Base-by-base conservation (phyloP, 2,113 vertebrate genomes). In the Archilochus colubris region DNA sequence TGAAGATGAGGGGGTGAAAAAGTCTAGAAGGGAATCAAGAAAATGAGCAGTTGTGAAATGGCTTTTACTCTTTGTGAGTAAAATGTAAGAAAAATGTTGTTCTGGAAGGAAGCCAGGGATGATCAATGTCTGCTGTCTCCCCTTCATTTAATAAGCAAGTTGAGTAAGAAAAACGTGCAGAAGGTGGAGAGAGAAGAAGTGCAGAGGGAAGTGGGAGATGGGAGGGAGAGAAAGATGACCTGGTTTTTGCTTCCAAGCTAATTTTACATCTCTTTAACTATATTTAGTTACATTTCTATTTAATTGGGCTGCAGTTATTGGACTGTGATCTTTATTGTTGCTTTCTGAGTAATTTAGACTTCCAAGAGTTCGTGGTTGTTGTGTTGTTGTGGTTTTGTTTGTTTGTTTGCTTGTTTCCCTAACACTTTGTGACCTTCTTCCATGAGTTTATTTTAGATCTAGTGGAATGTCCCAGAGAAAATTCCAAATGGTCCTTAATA, bases 401-500 rank as follows among this genome's bases (percentile, higher is more conserved):
- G 16, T 18, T 48, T 33, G 19, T 48, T 27, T 25, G 24, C 22
- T 51, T 68, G 69, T 28, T 63, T 44, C 5, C 2, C 21, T 27
- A 78, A 83, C 23, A 61, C 88, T 90, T 72, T 6, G 0, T 82
- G 93, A 95, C 91, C 88, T 96, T 96, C 91, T 73, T 95, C 86
- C 73, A 86, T 61, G 76, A 33, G 90, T 95, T 95, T 95, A 96
- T 95, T 95, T 96, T 91, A 96, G 90, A 76, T 90, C 20, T 64
- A 93, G 76, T 17, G 66, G 86, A 90, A 95, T 86, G 86, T 96
- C 93, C 93, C 83, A 95, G 94, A 94, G 96, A 97, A 97, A 95
- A 96, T 93, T 97, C 90, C 95, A 95, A 95, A 82, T 94, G 86
- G 90, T 95, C 90, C 95, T 94, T 94, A 95, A 95, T 88, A 95